Percentiles rank a stretch among this genome's conserved stretches.
Evolutionary conservation across 2,797 vertebrate species (phyloP).

Genomic region (Hydrocynus forskahlii): DNA sequence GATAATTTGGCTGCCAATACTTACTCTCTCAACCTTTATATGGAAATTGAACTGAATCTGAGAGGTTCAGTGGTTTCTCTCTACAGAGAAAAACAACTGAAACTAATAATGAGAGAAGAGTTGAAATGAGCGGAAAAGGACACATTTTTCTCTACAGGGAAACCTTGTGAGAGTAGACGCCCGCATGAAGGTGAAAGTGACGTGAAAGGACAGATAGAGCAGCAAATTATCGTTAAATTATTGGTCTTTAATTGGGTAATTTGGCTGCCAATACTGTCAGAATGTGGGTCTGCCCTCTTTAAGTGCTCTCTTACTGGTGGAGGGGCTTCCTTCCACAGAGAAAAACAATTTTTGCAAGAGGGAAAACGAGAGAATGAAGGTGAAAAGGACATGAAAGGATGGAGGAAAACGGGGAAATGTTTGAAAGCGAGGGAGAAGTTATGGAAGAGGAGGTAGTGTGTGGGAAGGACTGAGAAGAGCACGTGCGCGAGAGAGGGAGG

Average conservation of each 20-base stretch:
- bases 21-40: background rate
- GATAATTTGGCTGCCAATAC: constrained; percentile 4
- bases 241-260: background rate
- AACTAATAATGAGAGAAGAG: no score
- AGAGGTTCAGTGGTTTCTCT: background rate
- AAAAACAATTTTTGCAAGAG: background rate
- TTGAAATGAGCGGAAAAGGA: no score
- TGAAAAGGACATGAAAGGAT: constrained; percentile 6
- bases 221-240: background rate
- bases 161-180: background rate
- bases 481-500: constrained; percentile 21
- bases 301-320: no score
- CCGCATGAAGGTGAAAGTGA: constrained; percentile 8
- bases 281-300: background rate
- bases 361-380: background rate
- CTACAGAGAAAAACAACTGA: background rate
- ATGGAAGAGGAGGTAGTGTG: constrained; percentile 42
- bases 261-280: background rate
- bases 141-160: no score
- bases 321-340: background rate
- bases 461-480: constrained; percentile 48
- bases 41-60: background rate
- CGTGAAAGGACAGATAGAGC: background rate
- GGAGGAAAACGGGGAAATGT: constrained; percentile 30
- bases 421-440: constrained; percentile 32